Evolutionary conservation across 2,888 invertebrate genomes (phyloP).

Genomic region (Bombylius discolor): DNA sequence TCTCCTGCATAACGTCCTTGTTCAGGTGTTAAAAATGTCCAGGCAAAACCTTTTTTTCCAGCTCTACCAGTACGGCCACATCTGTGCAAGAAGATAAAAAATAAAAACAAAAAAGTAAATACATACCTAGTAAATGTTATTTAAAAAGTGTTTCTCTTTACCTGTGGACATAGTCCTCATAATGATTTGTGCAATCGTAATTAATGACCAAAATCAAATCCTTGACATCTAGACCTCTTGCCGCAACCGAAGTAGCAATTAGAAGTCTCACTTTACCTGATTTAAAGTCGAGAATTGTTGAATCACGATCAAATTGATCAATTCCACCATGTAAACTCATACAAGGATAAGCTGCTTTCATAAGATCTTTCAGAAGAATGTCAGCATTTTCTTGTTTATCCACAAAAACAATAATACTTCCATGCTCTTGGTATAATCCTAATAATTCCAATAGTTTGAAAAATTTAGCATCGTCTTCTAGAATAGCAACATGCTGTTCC

Average conservation of each 20-base stretch:
- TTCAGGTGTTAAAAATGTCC: conserved; percentile 91
- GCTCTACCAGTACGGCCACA: conserved; percentile 84
- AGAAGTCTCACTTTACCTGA: conserved; percentile 81
- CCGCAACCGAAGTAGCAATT: conserved; percentile 96
- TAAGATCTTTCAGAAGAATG: conserved; percentile 78
- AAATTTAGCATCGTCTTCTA: conserved; percentile 96
- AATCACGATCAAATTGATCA: conserved; percentile 98
- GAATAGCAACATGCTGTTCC: conserved; percentile 82
- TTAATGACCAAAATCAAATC: conserved; percentile 95
- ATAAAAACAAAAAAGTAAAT: too few relatives aligned
- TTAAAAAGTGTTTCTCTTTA: conserved; percentile 18
- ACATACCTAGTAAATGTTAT: neutral
- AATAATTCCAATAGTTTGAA: conserved; percentile 93
- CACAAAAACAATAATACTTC: conserved; percentile 92
- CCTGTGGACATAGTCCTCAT: conserved; percentile 97
- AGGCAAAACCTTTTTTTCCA: conserved; percentile 94
- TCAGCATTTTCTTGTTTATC: conserved; percentile 98
- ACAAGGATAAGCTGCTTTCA: conserved; percentile 93
- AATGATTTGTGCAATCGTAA: conserved; percentile 98
- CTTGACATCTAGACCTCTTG: conserved; percentile 96
- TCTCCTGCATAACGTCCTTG: conserved; percentile 92
- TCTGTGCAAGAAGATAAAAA: conserved; percentile 34
- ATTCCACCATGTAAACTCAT: conserved; percentile 98
- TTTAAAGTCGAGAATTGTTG: conserved; percentile 96
- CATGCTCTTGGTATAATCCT: conserved; percentile 81